Conservation (phyloP, 2,113 vertebrate genomes). For the Periophthalmus modestus region DNA sequence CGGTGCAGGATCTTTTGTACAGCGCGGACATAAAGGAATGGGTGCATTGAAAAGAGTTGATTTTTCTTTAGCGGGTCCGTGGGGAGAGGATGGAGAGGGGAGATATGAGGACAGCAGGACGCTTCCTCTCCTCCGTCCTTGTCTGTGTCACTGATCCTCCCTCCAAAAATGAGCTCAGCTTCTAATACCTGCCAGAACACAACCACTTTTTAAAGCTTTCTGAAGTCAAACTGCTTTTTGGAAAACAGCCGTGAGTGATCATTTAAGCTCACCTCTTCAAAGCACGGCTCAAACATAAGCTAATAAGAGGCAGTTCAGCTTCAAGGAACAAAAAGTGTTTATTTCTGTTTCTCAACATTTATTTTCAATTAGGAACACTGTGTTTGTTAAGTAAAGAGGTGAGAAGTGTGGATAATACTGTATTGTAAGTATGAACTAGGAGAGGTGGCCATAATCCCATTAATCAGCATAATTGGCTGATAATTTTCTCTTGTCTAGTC, state of each 20-base stretch:
- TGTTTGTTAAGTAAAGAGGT: constrained; percentile 6
- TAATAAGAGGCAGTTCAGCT: neutral
- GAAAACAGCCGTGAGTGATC: constrained; percentile 29
- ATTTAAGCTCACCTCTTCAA: constrained; percentile 23
- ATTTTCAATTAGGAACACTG: constrained; percentile 6
- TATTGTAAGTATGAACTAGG: constrained; percentile 30
- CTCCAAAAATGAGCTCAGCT: constrained; percentile 32
- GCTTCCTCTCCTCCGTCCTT: constrained; percentile 33
- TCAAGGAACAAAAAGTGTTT: constrained; percentile 10
- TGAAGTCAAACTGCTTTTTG: constrained; percentile 23
- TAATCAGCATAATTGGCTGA: constrained; percentile 67
- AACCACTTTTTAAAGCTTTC: constrained; percentile 17
- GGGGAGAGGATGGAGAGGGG: constrained; percentile 29
- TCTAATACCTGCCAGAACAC: constrained; percentile 20
- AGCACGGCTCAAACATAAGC: constrained; percentile 8
- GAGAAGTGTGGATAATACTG: constrained; percentile 11
- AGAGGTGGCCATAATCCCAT: constrained; percentile 60
- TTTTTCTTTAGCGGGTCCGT: constrained; percentile 28
- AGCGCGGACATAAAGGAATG: constrained; percentile 38
- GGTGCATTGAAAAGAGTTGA: constrained; percentile 24
- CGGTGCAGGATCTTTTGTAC: constrained; percentile 14
- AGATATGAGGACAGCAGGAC: constrained; percentile 33
- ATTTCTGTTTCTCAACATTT: constrained; percentile 8
- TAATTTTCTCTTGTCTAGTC: constrained; percentile 65
- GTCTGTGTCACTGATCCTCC: constrained; percentile 19